Percentiles rank a stretch among this genome's conserved stretches.
Evolutionary conservation across 2,888 invertebrate genomes (phyloP).

Genomic region (Drosophila koepferae): DNA sequence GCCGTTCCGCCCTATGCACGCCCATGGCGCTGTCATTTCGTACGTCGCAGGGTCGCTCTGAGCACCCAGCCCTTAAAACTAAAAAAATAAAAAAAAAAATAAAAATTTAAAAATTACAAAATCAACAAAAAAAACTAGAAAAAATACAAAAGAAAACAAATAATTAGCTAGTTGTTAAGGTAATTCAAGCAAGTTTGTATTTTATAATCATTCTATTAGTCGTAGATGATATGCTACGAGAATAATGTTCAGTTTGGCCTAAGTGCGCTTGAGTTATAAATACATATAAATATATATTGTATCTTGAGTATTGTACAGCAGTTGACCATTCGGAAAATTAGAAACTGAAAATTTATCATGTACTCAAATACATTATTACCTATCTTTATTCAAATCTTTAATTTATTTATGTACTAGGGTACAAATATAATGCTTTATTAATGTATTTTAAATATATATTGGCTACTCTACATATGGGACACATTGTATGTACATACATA

Average conservation of each 20-base stretch:
- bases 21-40: constrained; percentile 60
- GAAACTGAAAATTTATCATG: constrained; percentile 72
- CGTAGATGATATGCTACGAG: constrained; percentile 62
- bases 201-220: constrained; percentile 77
- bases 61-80: constrained; percentile 65
- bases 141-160: constrained; percentile 35
- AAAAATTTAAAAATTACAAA: constrained; percentile 39
- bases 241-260: constrained; percentile 63
- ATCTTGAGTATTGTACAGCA: constrained; percentile 72
- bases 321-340: constrained; percentile 63
- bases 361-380: constrained; percentile 71
- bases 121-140: constrained; percentile 23
- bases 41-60: constrained; percentile 69
- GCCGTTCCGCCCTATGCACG: constrained; percentile 54
- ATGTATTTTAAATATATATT: constrained; percentile 50
- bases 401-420: constrained; percentile 57
- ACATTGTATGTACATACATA: constrained; percentile 29
- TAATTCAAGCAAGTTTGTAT: constrained; percentile 71
- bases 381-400: constrained; percentile 62
- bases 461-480: constrained; percentile 41
- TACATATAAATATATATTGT: constrained; percentile 51
- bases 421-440: constrained; percentile 58
- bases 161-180: constrained; percentile 67
- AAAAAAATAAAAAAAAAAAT: constrained; percentile 36
- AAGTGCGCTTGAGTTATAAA: constrained; percentile 61